Percentiles rank a stretch among this genome's conserved stretches.
Conservation (phyloP, 2,797 vertebrate genomes). For the Lepus townsendii region DNA sequence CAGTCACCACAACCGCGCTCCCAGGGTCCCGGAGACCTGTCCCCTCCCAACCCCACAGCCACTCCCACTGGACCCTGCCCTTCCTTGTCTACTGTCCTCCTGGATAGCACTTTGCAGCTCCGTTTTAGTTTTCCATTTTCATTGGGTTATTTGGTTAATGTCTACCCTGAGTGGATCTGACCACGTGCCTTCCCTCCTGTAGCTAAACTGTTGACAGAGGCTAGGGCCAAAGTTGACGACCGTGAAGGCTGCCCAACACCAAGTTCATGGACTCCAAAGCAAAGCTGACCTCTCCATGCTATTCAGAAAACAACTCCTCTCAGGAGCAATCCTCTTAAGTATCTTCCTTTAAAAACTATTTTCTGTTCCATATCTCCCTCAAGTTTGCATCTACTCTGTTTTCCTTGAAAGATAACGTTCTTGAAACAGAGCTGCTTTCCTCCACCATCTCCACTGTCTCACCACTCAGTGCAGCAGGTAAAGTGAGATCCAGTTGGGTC, state of each 20-base stretch:
- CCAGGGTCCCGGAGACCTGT: neutral
- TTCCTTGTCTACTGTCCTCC: neutral
- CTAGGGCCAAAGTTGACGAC: neutral
- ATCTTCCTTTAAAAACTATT: conserved; percentile 4
- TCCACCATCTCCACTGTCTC: neutral
- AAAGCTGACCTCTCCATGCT: neutral
- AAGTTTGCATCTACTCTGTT: neutral
- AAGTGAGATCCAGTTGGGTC: neutral
- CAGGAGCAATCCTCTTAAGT: neutral
- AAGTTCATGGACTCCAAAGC: neutral
- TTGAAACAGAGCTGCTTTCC: neutral
- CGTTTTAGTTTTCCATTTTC: neutral
- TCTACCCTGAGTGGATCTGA: neutral
- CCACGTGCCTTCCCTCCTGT: neutral
- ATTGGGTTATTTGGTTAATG: neutral
- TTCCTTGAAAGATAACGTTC: neutral
- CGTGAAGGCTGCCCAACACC: neutral
- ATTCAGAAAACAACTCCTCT: neutral
- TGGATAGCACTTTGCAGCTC: neutral
- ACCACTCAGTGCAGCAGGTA: neutral
- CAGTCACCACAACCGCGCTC: neutral
- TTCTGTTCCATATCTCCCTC: neutral
- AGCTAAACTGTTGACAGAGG: neutral
- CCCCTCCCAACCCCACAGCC: neutral
- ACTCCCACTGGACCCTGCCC: neutral